These are phyloP conservation scores for Strongylocentrotus purpuratus DNA, from an alignment of 35 echinoderm and acorn worm genomes.

Conservation along the genomic window DNA sequence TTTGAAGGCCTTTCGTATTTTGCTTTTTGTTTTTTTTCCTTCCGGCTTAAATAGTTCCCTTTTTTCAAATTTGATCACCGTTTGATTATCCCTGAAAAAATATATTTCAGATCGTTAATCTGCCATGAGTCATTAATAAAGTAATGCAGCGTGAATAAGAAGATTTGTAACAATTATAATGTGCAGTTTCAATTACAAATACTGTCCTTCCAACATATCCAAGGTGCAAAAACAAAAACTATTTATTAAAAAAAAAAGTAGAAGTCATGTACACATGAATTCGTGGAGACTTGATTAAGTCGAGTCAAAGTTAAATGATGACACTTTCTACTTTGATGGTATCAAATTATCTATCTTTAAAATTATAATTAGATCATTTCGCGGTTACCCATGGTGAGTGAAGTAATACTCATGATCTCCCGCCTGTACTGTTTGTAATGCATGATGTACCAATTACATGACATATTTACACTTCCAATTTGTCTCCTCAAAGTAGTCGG, in stretches of 20 bases:
- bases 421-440: background rate
- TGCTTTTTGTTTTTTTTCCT: background rate
- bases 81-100: background rate
- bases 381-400: background rate
- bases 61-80: background rate
- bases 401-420: constrained; percentile 21
- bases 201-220: too few relatives aligned
- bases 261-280: too few relatives aligned
- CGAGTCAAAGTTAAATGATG: too few relatives aligned
- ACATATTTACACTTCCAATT: constrained; percentile 39
- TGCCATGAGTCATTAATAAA: background rate
- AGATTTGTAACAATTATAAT: too few relatives aligned
- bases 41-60: background rate
- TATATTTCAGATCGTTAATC: too few relatives aligned
- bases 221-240: too few relatives aligned
- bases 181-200: too few relatives aligned
- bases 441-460: constrained; percentile 15
- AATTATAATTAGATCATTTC: background rate
- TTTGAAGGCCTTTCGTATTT: background rate
- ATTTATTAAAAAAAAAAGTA: too few relatives aligned
- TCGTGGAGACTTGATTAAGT: too few relatives aligned
- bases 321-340: background rate
- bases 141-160: background rate
- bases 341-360: background rate
- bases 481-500: background rate